These are phyloP conservation scores for Ctena decussata DNA, from an alignment of 2,888 invertebrate species.

Conservation along the genomic window DNA sequence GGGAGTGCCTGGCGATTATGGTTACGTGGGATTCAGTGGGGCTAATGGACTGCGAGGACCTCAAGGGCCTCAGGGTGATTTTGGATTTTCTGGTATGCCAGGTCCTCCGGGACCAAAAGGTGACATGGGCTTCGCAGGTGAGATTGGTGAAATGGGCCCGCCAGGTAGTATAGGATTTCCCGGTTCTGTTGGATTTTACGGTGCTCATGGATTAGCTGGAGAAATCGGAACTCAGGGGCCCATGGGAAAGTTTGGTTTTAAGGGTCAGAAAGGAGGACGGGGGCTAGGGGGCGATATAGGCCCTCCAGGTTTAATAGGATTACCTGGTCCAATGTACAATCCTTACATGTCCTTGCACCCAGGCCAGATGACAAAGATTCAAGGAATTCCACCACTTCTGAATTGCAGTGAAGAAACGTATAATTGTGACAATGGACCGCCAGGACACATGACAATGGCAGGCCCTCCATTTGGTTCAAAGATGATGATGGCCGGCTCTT, in stretches of 20 bases:
- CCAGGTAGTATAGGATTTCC: slow-evolving; percentile 45
- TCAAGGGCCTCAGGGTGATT: slow-evolving; percentile 37
- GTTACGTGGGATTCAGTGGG: slow-evolving; percentile 45
- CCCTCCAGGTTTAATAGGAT: slow-evolving; percentile 44
- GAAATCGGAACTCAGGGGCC: slow-evolving; percentile 48
- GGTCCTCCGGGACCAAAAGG: slow-evolving; percentile 53
- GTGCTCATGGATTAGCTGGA: slow-evolving; percentile 42
- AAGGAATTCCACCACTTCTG: not conserved
- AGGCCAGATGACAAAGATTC: slow-evolving; percentile 14
- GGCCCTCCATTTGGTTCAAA: not conserved
- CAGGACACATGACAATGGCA: not conserved
- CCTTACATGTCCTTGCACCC: slow-evolving; percentile 28
- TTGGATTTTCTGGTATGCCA: slow-evolving; percentile 55
- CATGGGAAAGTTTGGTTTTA: slow-evolving; percentile 32
- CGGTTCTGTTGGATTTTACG: slow-evolving; percentile 54
- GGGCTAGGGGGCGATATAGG: slow-evolving; percentile 47
- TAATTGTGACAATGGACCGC: not conserved
- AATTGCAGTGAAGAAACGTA: slow-evolving; percentile 23
- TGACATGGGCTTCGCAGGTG: slow-evolving; percentile 39
- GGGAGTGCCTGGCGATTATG: slow-evolving; percentile 53
- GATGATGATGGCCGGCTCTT: not conserved
- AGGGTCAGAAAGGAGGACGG: slow-evolving; percentile 47
- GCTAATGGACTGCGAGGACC: slow-evolving; percentile 46
- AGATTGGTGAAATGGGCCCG: slow-evolving; percentile 28
- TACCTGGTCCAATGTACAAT: slow-evolving; percentile 56